Conservation (phyloP, 2,797 vertebrate species). For the Trachops cirrhosus region DNA sequence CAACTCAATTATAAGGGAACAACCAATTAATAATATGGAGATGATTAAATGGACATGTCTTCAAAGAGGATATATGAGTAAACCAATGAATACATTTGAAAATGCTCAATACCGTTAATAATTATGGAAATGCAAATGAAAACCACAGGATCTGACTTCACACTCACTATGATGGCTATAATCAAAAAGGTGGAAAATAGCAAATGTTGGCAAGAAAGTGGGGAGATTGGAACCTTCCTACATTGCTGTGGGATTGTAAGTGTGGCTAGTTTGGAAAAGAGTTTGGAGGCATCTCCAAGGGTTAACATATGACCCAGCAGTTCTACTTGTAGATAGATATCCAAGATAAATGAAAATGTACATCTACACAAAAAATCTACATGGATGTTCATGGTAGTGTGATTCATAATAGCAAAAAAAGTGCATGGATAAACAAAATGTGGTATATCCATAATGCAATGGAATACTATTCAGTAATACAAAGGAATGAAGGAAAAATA, state of each 20-base stretch:
- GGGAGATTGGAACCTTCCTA: not conserved
- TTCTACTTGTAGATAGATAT: not conserved
- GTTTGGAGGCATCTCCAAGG: not conserved
- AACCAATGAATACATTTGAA: not conserved
- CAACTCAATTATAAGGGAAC: not conserved
- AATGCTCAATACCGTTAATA: not conserved
- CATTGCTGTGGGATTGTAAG: not conserved
- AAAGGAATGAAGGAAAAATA: not conserved
- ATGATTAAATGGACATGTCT: slow-evolving; percentile 19
- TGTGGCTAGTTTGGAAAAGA: slow-evolving; percentile 1
- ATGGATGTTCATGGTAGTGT: not conserved
- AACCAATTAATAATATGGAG: slow-evolving; percentile 1
- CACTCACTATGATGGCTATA: not conserved
- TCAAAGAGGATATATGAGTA: not conserved
- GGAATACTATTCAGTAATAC: not conserved
- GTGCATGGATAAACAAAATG: not conserved
- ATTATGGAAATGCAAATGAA: not conserved
- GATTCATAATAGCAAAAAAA: not conserved
- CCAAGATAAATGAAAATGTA: not conserved
- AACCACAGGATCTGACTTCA: not conserved
- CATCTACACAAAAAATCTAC: not conserved
- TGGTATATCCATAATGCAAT: not conserved
- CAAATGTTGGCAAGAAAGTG: not conserved
- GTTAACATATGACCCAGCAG: not conserved
- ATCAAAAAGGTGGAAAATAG: not conserved